phyloP scores from a whole-genome alignment of 2,797 vertebrate species.

The Coluber constrictor region DNA sequence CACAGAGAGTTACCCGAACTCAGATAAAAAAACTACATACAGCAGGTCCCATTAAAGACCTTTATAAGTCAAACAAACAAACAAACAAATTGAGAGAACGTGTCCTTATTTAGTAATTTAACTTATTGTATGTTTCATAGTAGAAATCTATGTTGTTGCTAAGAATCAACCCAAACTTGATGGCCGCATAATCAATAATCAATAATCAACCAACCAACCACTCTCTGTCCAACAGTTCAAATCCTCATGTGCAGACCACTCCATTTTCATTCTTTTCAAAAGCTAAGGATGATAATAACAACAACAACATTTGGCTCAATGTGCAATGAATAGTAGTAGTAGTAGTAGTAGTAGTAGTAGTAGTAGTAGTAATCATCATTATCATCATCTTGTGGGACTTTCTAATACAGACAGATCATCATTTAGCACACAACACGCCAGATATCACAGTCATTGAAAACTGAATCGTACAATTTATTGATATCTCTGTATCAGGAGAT shows the following conservation, averaged over 20 bases:
- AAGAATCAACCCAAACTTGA: background rate
- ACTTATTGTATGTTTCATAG: background rate
- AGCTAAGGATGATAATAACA: background rate
- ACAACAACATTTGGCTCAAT: background rate
- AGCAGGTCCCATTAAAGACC: background rate
- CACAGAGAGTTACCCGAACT: background rate
- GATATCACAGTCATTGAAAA: no score
- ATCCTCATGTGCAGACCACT: background rate
- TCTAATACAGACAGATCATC: no score
- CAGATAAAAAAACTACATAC: background rate
- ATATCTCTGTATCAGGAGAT: no score
- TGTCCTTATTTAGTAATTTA: background rate
- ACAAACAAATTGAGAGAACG: background rate
- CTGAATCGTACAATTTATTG: no score
- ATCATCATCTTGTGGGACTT: no score
- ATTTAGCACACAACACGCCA: no score
- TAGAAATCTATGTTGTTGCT: background rate
- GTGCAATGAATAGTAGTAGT: no score
- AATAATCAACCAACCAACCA: no score
- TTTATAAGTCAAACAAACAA: background rate
- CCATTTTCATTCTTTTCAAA: background rate
- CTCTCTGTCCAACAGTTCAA: background rate
- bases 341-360: no score
- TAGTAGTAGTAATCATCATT: no score
- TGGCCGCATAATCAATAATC: background rate